Base-by-base conservation (phyloP, 2,888 invertebrate genomes). In the Pristionchus arcanus region DNA sequence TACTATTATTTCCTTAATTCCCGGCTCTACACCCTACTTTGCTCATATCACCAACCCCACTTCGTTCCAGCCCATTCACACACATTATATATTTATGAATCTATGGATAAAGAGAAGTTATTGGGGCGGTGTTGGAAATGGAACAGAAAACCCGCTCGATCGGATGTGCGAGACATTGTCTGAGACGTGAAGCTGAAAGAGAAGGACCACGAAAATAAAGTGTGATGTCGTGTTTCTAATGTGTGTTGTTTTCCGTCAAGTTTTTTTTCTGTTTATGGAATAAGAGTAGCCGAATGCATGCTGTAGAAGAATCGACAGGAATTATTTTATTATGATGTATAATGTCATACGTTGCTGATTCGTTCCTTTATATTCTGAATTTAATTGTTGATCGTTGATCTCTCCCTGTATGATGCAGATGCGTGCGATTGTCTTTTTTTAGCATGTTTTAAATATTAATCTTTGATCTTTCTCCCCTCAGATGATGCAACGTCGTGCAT, bases 51-150 rank as follows among this genome's bases (percentile, higher is more conserved):
- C 42, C 49, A n/a, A n/a, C 37, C 5, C 42, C 31, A 49, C 42
- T 49, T 49, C 42, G 77, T 77, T 77, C 77, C 77, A 77, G 37
- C 77, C 77, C 77, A 77, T 77, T 77, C 49, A 37, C 37, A 77
- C 42, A 77, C 77, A 77, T 77, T 77, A 77, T 77, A 77, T 77
- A 77, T 77, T 77, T 77, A 77, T 77, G 77, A 77, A 77, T 77
- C 42, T 42, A 77, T 77, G 77, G 34, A 77, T 77, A 77, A 77
- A 77, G 77, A 42, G 77, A 77, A 77, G 37, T 77, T 77, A 77
- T 77, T 42, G 77, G 21, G 77, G 49, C 16, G 21, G 42, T 7
- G 59, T 15, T 15, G n/a, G 49, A n/a, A 25, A 77, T 77, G 25
- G n/a, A 42, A 42, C 34, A 77, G 42, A 34, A 49, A 21, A 74